Evolutionary conservation across 2,797 vertebrate genomes (phyloP).

Genomic region (Megaceryle alcyon): DNA sequence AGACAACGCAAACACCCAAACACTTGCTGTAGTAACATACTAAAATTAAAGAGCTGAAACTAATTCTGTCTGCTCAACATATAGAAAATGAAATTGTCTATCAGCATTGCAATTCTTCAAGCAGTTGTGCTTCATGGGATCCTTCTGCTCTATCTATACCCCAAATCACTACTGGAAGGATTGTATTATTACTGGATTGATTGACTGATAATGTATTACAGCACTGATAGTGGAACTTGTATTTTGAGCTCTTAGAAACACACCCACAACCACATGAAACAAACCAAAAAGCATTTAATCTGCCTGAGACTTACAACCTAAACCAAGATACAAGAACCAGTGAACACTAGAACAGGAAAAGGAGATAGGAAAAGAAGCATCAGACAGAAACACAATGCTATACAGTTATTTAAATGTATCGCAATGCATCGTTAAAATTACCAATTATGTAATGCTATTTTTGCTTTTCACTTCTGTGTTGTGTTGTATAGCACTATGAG

Average conservation of each 20-base stretch:
- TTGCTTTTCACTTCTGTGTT: not conserved
- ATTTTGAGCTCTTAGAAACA: not conserved
- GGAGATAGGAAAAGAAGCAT: not conserved
- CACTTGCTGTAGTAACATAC: not conserved
- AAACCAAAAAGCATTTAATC: not conserved
- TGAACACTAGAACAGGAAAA: not conserved
- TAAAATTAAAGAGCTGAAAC: conserved; percentile 18
- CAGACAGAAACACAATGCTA: not conserved
- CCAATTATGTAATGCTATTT: not conserved
- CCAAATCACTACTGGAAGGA: not conserved
- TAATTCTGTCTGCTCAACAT: not conserved
- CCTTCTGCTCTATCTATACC: not conserved
- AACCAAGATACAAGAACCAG: not conserved
- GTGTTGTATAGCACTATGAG: not conserved
- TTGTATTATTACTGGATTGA: no score
- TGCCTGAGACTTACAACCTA: not conserved
- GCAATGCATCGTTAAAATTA: not conserved
- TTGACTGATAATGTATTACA: no score
- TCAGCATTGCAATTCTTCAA: not conserved
- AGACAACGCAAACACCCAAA: not conserved
- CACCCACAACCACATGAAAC: not conserved
- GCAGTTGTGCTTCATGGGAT: not conserved
- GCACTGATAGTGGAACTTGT: not conserved
- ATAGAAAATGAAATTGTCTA: not conserved
- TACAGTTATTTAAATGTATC: not conserved